Evolutionary conservation across 2,888 invertebrate species (phyloP).

Genomic region (Dasysyrphus albostriatus): DNA sequence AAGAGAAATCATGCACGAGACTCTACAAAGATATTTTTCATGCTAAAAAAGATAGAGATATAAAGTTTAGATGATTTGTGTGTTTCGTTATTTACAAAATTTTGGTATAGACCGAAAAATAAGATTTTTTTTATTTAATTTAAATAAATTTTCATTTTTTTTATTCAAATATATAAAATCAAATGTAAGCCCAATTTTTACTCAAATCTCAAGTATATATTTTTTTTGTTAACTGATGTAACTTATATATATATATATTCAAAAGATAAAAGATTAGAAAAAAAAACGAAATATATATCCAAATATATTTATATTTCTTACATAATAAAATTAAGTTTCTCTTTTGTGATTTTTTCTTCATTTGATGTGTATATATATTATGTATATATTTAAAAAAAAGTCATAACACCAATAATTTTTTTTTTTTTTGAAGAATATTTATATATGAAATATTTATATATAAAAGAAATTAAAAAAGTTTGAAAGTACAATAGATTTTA

Average conservation of each 20-base stretch:
- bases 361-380: conserved; percentile 57
- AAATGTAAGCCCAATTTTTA: conserved; percentile 76
- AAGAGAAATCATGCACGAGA: conserved; percentile 42
- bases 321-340: conserved; percentile 24
- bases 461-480: conserved; percentile 43
- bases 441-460: conserved; percentile 48
- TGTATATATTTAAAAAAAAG: conserved; percentile 34
- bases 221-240: conserved; percentile 18
- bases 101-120: conserved; percentile 51
- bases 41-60: conserved; percentile 19
- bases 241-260: conserved; percentile 36
- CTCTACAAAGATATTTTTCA: conserved; percentile 13
- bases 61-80: conserved; percentile 46
- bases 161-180: conserved; percentile 63
- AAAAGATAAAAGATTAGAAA: conserved; percentile 62
- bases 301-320: conserved; percentile 30
- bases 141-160: conserved; percentile 43
- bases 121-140: conserved; percentile 20
- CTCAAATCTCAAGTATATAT: conserved; percentile 66
- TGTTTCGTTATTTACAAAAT: conserved; percentile 57
- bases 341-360: conserved; percentile 73
- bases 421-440: conserved; percentile 50
- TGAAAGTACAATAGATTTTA: conserved; percentile 46
- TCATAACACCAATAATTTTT: conserved; percentile 65
- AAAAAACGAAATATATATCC: conserved; percentile 47